phyloP scores from a whole-genome alignment of 53 echinoderm and acorn worm genomes.

The Mesocentrotus franciscanus region DNA sequence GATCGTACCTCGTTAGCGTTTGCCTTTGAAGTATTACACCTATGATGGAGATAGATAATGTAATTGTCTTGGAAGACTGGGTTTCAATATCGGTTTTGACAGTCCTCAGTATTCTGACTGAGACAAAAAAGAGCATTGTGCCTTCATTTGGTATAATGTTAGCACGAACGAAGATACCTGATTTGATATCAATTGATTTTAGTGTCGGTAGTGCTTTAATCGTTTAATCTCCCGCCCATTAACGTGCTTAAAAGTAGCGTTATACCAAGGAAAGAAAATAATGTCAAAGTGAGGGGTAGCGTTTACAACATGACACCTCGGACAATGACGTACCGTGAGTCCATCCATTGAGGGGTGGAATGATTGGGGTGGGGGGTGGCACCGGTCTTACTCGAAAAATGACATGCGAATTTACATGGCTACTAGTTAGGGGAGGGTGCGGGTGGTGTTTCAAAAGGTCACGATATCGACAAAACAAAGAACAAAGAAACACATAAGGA shows the following conservation, averaged over 20 bases:
- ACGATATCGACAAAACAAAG: no score
- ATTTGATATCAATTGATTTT: not conserved
- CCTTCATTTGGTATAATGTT: not conserved
- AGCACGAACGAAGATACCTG: not conserved
- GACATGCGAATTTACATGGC: no score
- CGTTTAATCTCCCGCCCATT: not conserved
- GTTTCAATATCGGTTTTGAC: not conserved
- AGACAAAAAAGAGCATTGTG: not conserved
- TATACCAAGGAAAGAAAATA: not conserved
- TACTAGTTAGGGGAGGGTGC: no score
- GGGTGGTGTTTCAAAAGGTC: no score
- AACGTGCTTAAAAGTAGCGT: not conserved
- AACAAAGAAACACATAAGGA: no score
- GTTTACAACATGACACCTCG: no score
- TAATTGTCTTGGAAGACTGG: not conserved
- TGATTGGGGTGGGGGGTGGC: no score
- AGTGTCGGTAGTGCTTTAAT: not conserved
- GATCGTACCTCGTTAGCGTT: not conserved
- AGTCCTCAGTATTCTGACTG: not conserved
- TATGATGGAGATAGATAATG: not conserved
- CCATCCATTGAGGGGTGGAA: no score
- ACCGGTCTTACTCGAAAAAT: no score
- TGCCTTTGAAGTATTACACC: constrained; percentile 15
- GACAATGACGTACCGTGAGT: no score
- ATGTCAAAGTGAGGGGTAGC: not conserved